Conservation (phyloP, 2,113 vertebrate species). For the Corvus moneduloides region DNA sequence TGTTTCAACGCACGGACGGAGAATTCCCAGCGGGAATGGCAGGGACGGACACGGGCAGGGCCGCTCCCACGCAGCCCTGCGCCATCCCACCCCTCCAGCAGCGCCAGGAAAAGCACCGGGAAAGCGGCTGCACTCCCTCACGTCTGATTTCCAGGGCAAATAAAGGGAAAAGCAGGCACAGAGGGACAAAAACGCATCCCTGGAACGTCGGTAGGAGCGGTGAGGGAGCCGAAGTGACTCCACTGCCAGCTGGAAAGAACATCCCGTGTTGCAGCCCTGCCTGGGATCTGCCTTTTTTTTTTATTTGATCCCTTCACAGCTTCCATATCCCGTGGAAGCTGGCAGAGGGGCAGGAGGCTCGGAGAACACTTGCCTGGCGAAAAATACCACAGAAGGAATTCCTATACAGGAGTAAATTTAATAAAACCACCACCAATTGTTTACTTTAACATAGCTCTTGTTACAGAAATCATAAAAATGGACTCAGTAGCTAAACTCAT, state of each 20-base stretch:
- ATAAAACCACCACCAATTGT: slow-evolving; percentile 77
- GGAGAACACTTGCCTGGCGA: slow-evolving; percentile 57
- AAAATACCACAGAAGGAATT: slow-evolving; percentile 71
- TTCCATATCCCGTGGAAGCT: not conserved
- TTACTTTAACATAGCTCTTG: slow-evolving; percentile 79
- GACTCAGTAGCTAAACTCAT: slow-evolving; percentile 69
- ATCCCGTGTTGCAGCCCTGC: not conserved
- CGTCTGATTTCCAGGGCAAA: not conserved
- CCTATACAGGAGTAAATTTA: slow-evolving; percentile 72
- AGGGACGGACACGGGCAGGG: not conserved
- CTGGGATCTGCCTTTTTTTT: not conserved
- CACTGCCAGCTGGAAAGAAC: not conserved
- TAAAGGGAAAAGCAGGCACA: not conserved
- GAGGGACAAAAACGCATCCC: not conserved
- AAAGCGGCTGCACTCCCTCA: not conserved
- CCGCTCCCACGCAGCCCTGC: not conserved
- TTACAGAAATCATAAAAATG: slow-evolving; percentile 77
- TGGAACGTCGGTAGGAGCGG: rapidly evolving
- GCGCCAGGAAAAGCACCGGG: not conserved
- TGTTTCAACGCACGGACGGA: rapidly evolving
- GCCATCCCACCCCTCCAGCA: not conserved
- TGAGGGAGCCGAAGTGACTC: not conserved
- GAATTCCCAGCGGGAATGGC: rapidly evolving
- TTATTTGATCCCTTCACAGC: not conserved
- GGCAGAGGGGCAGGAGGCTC: not conserved